Base-by-base conservation (phyloP, 23 tunicate species). In the Halocynthia roretzi region DNA sequence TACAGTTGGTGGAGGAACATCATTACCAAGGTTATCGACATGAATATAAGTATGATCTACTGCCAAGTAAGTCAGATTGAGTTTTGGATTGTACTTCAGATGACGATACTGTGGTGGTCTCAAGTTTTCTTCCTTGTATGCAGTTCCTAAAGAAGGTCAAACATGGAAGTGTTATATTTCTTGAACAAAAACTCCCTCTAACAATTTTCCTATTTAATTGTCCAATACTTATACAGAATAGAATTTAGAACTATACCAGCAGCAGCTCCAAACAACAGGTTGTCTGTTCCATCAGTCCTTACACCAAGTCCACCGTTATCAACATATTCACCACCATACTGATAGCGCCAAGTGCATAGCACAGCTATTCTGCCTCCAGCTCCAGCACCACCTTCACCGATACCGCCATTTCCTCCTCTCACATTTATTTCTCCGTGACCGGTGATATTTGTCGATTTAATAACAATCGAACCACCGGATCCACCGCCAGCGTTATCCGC, bases 361-460 rank as follows among this genome's bases (percentile, higher is more conserved):
- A 76, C 31, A 21, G 80, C 80, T 12, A 76, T 56, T 50, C 80
- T 76, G 60, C 80, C 80, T 52, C 80, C 80, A 7, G 80, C 80
- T 56, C 80, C 80, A 56, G 62, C 80, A 17, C 67, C 67, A 23
- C 80, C 80, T 5, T 68, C 23, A 53, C 57, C 80, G 7, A 68
- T 23, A 19, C 80, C 80, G 10, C 80, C 80, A 55, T 31, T 56
- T 9, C 80, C 80, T 14, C 80, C 80, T 19, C 67, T 52, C 0
- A 76, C 80, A 55, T 55, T 76, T 51, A 76, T 23, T 23, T 76
- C 80, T 58, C 80, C 80, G 61, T 76, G 80, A 58, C 80, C 80
- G 6, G 80, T 76, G 20, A 76, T 53, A 53, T 76, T 76, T 67
- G 80, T 76, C 51, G 80, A 17, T 76, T 76, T 50, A 2, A 76